phyloP scores from a whole-genome alignment of 2,797 vertebrate species.

The Phoeniculus purpureus region DNA sequence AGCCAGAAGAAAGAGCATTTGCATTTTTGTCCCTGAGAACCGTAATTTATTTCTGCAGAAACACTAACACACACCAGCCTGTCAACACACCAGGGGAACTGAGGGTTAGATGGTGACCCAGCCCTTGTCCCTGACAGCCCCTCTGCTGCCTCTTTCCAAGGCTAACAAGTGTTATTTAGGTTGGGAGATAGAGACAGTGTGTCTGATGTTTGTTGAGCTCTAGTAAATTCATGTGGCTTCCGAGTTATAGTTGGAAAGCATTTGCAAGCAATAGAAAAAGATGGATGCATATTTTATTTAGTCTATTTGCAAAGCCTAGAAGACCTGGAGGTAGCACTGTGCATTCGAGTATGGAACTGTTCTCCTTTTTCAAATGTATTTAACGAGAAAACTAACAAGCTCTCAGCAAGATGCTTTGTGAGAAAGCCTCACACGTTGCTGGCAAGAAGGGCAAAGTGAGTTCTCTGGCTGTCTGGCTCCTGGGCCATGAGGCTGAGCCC shows the following conservation, averaged over 20 bases:
- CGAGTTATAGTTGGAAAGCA: neutral
- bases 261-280: neutral
- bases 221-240: neutral
- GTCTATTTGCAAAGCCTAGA: neutral
- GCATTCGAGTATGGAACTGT: neutral
- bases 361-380: neutral
- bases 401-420: neutral
- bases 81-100: neutral
- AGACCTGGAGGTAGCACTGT: neutral
- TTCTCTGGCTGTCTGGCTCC: neutral
- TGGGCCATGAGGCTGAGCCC: neutral
- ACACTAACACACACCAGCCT: neutral
- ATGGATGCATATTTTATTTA: neutral
- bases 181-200: neutral
- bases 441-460: neutral
- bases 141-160: neutral
- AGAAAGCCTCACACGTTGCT: neutral
- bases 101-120: rapidly evolving
- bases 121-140: neutral
- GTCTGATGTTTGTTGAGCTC: neutral
- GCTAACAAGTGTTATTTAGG: neutral
- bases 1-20: neutral
- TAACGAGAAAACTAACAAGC: neutral
- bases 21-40: neutral
- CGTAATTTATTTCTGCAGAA: neutral